Base-by-base conservation (phyloP, 2,888 invertebrate species). In the Agonopterix subpropinquella region DNA sequence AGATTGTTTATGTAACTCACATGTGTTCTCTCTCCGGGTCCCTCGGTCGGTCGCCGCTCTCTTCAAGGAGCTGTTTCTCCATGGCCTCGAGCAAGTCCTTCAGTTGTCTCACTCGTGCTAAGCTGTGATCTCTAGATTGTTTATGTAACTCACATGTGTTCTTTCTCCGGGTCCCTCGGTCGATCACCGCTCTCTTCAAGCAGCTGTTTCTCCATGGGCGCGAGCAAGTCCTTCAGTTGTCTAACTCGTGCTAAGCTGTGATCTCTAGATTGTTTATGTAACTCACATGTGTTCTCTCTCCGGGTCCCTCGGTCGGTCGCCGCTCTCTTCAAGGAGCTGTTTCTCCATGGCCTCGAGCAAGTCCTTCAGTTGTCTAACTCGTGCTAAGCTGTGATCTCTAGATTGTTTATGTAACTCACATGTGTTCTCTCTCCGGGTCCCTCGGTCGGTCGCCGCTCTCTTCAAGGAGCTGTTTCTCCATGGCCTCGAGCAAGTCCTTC, bases 11-110 rank as follows among this genome's bases (percentile, higher is more conserved):
- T 36, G 36, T 35, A 5, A 79, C 91, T 80, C 73, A 94, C 90
- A 96, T 96, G 65, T 96, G 95, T 61, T 97, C 96, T 48, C 98
- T 90, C 72, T 98, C 97, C 0, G 96, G 92, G 71, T 98, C 97
- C 9, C 80, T 56, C 11, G 77, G 47, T 0, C 94, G 91, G 11
- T 94, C 92, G 0, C 66, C 70, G 0, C 92, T 90, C 28, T 93
- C 89, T 45, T 91, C 91, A 2, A 90, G 80, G 43, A 95, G 87
- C 61, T 95, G 94, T 59, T 94, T 94, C 80, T 98, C 98, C 55
- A 98, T 13, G 13, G 13, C 83, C 0, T 98, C 97, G 0, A 90
- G 89, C 13, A 13, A 13, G 13, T 13, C 13, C 13, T 13, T 13
- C 13, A 13, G 13, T 13, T 13, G 35, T 98, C 89, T 51, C 96